Percentiles rank a stretch among this genome's conserved stretches.
These are phyloP conservation scores for Astyanax mexicanus DNA, from an alignment of 2,797 vertebrate species.

Conservation along the genomic window DNA sequence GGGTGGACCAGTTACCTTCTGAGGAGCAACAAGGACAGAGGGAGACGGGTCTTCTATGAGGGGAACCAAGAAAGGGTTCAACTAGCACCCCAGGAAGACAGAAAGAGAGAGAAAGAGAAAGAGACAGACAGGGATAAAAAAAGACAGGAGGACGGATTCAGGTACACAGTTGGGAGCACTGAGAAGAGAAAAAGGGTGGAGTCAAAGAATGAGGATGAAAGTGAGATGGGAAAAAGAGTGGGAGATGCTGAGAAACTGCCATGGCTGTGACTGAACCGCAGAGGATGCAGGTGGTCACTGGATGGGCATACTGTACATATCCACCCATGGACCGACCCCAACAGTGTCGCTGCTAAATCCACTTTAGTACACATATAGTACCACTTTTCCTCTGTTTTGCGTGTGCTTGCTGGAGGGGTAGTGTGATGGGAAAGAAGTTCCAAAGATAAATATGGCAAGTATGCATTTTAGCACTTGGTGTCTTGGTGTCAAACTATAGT, in stretches of 20 bases:
- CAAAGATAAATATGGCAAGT: too few species aligned
- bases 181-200: slow-evolving; percentile 4
- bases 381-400: too few species aligned
- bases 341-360: background rate
- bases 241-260: slow-evolving; percentile 7
- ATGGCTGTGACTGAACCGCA: background rate
- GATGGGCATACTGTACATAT: background rate
- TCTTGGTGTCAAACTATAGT: background rate
- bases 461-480: background rate
- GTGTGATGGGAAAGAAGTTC: too few species aligned
- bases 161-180: slow-evolving; percentile 57
- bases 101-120: slow-evolving; percentile 31
- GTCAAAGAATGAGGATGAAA: background rate
- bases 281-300: background rate
- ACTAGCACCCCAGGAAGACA: slow-evolving; percentile 35
- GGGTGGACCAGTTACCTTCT: slow-evolving; percentile 86
- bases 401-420: too few species aligned
- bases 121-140: slow-evolving; percentile 55
- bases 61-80: slow-evolving; percentile 81
- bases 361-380: too few species aligned
- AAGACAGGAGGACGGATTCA: slow-evolving; percentile 76
- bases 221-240: slow-evolving; percentile 14
- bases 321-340: background rate
- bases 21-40: slow-evolving; percentile 91
- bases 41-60: slow-evolving; percentile 89